Base-by-base conservation (phyloP, 1,140 invertebrate genomes). In the Potamilus streckersoni region DNA sequence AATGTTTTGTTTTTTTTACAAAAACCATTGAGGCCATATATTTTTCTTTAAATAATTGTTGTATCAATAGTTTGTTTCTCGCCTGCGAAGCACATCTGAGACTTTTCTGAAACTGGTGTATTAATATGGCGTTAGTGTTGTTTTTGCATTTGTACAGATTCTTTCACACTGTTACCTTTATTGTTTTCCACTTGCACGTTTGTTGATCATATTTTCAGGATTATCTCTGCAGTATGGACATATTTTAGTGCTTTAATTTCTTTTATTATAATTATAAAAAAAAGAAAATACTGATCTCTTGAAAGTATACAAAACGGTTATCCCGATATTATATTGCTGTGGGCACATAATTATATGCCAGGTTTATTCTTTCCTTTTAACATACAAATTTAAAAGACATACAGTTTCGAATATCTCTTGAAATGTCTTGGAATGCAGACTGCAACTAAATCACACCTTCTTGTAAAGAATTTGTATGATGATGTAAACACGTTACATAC, bases 321-420 rank as follows among this genome's bases (percentile, higher is more conserved):
- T 74, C 20, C 72, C 72, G 3, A 57, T 74, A 14, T 74, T 74
- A n/a, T 49, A 74, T 66, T 55, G 23, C 31, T 74, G 66, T 67
- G 64, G 72, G 8, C 72, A 74, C 61, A 74, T 68, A 74, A 38
- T 68, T n/a, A 57, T 23, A 16, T 74, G 72, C 61, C 72, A 74
- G 72, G 72, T 74, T 49, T 16, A 31, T 60, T 38, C 27, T 68
- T 49, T 19, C 20, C 20, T 23, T 31, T 64, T 20, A 64, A 23
- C 31, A 23, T 23, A 64, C 20, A 23, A 64, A 23, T 64, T n/a
- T 23, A n/a, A 31, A 31, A 14, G 13, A 64, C 13, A 64, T 23
- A 38, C 4, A 38, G 38, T 38, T 38, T 38, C 38, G 8, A 5
- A 38, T 4, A 5, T 38, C 8, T 38, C 38, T 38, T 38, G 38